Percentiles rank a stretch among this genome's conserved stretches.
Evolutionary conservation across 2,113 vertebrate genomes (phyloP).

Genomic region (Scolopax mira): DNA sequence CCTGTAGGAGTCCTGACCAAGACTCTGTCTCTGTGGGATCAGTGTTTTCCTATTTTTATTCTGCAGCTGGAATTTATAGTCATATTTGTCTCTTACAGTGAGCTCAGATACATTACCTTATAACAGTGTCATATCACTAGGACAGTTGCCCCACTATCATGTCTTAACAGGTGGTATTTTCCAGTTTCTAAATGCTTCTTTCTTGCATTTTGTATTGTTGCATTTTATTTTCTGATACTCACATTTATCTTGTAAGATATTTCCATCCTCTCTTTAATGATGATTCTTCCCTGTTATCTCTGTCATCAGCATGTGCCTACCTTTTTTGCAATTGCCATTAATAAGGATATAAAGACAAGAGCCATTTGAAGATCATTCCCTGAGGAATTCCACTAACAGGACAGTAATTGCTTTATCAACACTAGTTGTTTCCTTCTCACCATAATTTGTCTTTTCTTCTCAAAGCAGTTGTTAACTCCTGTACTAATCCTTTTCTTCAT

Average conservation of each 20-base stretch:
- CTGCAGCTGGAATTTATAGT: neutral
- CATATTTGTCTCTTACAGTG: neutral
- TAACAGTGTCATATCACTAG: neutral
- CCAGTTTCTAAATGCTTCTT: neutral
- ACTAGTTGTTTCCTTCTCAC: neutral
- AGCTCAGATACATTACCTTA: neutral
- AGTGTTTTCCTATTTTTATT: neutral
- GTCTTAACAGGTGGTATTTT: neutral
- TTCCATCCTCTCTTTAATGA: neutral
- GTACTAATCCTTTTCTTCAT: neutral
- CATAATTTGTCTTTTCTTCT: neutral
- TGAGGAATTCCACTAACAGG: neutral
- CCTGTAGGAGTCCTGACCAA: neutral
- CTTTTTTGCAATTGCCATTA: neutral
- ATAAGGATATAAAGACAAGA: neutral
- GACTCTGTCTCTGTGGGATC: neutral
- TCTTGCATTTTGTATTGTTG: neutral
- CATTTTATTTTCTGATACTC: neutral
- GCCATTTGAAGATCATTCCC: neutral
- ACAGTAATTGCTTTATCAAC: neutral
- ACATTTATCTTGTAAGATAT: neutral
- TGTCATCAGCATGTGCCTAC: neutral
- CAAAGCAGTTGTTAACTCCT: neutral
- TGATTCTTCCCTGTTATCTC: neutral
- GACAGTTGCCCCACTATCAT: neutral